A percentile compares a stretch with the other conserved stretches of the same genome.
These are phyloP conservation scores for Eupithecia dodoneata DNA, from an alignment of 2,888 invertebrate genomes.

Conservation along the genomic window DNA sequence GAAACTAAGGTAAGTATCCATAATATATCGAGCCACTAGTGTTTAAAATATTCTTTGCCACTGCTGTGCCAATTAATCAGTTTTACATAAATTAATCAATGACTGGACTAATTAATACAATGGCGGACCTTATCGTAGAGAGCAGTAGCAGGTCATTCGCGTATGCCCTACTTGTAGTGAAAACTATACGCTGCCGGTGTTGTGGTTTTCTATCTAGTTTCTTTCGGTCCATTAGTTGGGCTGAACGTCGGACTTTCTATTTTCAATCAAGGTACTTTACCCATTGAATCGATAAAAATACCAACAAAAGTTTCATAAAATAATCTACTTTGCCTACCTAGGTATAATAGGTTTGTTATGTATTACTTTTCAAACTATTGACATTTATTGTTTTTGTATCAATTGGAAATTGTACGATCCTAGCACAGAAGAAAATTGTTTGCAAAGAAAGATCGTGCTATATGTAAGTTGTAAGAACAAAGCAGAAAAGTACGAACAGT, in stretches of 20 bases:
- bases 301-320: neutral
- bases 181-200: constrained; percentile 70
- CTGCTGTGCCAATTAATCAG: constrained; percentile 15
- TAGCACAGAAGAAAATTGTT: neutral
- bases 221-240: constrained; percentile 73
- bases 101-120: constrained; percentile 49
- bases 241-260: constrained; percentile 70
- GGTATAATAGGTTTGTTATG: neutral
- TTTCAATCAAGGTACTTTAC: constrained; percentile 53
- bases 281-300: constrained; percentile 9
- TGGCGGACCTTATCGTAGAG: constrained; percentile 62
- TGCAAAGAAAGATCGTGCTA: neutral
- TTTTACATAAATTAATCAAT: constrained; percentile 36
- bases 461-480: neutral
- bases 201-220: constrained; percentile 77
- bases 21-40: neutral
- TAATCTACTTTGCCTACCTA: neutral
- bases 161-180: constrained; percentile 76
- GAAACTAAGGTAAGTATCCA: neutral
- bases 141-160: constrained; percentile 67
- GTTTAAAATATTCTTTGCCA: neutral
- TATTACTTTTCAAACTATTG: neutral
- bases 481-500: neutral
- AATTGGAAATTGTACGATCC: neutral
- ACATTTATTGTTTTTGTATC: neutral